Percentiles rank a stretch among this genome's conserved stretches.
Conservation (phyloP, 2,113 vertebrate genomes). For the Pithys albifrons region DNA sequence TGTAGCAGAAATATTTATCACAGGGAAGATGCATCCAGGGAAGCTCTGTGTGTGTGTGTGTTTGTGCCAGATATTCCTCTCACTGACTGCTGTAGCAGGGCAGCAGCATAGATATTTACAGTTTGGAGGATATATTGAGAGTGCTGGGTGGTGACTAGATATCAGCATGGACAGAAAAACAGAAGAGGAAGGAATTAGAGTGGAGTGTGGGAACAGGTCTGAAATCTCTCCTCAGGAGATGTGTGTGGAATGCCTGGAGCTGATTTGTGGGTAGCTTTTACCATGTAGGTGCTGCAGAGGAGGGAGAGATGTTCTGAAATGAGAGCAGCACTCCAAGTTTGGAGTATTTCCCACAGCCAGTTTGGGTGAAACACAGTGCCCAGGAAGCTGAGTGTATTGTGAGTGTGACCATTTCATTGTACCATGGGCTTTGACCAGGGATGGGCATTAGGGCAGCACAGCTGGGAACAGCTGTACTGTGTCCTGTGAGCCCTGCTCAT, state of each 20-base stretch:
- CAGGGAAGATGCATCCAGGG: neutral
- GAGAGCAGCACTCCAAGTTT: neutral
- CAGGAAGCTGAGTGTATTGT: neutral
- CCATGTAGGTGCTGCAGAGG: fast-evolving
- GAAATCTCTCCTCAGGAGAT: neutral
- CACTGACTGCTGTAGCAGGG: neutral
- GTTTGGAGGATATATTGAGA: neutral
- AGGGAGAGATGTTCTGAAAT: neutral
- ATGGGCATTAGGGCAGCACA: neutral
- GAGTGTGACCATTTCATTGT: neutral
- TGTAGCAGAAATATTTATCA: neutral
- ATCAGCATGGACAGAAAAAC: neutral
- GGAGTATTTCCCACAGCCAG: neutral
- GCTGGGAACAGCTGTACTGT: neutral
- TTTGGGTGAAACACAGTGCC: fast-evolving
- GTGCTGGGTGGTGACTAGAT: neutral
- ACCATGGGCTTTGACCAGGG: neutral
- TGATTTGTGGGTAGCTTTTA: neutral
- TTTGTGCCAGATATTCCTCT: neutral
- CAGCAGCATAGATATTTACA: neutral
- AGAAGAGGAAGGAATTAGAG: neutral
- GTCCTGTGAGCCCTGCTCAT: fast-evolving
- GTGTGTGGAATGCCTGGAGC: neutral
- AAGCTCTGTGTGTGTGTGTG: neutral
- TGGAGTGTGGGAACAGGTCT: neutral